Percentiles rank a stretch among this genome's conserved stretches.
Conservation (phyloP, 1,140 invertebrate genomes). For the Pseudomyrmex cubaensis region DNA sequence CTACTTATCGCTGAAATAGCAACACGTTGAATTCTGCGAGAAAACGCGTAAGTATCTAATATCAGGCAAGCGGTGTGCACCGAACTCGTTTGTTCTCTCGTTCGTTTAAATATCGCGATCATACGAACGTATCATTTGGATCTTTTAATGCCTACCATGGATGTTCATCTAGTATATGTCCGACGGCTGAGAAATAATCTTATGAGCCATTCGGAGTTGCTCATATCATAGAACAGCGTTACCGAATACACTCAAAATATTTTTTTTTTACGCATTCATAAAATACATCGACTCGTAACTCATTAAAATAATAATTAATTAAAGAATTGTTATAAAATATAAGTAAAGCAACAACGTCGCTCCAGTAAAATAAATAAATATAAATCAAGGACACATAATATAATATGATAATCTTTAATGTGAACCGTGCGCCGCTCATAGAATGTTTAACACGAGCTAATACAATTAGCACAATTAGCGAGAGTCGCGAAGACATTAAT, state of each 20-base stretch:
- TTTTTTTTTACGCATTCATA: neutral
- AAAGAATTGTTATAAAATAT: neutral
- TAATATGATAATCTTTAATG: constrained; percentile 28
- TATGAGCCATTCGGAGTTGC: constrained; percentile 18
- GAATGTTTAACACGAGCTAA: constrained; percentile 12
- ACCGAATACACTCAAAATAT: neutral
- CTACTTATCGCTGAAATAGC: constrained; percentile 27
- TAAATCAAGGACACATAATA: neutral
- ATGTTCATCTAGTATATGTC: constrained; percentile 32
- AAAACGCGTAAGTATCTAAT: constrained; percentile 26
- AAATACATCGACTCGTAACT: neutral
- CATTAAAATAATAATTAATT: neutral
- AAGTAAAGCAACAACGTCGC: neutral
- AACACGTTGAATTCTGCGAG: constrained; percentile 6
- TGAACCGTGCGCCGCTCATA: neutral
- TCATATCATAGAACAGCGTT: constrained; percentile 17
- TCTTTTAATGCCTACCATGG: constrained; percentile 67
- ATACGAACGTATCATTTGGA: constrained; percentile 66
- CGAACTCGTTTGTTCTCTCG: constrained; percentile 34
- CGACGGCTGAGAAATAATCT: constrained; percentile 20
- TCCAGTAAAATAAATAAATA: neutral
- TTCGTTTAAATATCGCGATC: constrained; percentile 67
- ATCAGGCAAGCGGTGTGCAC: constrained; percentile 4
- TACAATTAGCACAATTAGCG: constrained; percentile 62
- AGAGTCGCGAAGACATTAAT: constrained; percentile 40